Base-by-base conservation (phyloP, 1,140 invertebrate genomes). In the Megathymus violae region DNA sequence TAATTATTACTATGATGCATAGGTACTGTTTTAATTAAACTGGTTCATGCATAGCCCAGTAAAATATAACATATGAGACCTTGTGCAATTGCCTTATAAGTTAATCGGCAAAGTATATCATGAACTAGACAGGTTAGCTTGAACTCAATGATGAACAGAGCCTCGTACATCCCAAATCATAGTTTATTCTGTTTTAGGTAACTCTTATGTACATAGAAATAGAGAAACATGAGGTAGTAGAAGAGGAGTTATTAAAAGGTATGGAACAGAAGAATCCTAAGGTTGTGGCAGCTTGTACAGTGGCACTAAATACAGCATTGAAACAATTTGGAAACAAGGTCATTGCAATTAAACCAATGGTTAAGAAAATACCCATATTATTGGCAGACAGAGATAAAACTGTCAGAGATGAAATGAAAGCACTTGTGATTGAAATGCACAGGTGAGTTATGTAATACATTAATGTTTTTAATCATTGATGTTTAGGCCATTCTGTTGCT, bases 241-340 rank as follows among this genome's bases (percentile, higher is more conserved):
- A 96, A 83, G 98, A 99, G 78, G 97, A 98, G 90, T 91, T 99
- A 4, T 91, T 98, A 2, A 98, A 98, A 92, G 98, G 98, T 17
- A 95, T 98, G 82, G 97, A 98, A 69, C 95, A 95, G 60, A 99
- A 99, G 89, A 98, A 98, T 90, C 98, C 98, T 0, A 99, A 99
- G 93, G 97, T 98, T 66, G 96, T 98, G 3, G 90, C 96, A 1
- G 97, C 95, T 0, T 98, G 96, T 86, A 93, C 98, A n/a, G 91
- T 94, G 10, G 93, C 95, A 11, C 80, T 97, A 4, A 96, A 95
- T 17, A 92, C 95, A 52, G 95, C 96, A 1, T 88, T 99, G 1
- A 95, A 93, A 91, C 96, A 97, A 78, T 99, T 98, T 93, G 98
- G 98, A 9, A 94, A 96, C 22, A 99, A 98, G 92, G 95, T 99